These are phyloP conservation scores for Nothocercus julius DNA, from an alignment of 2,113 vertebrate genomes.

Conservation along the genomic window DNA sequence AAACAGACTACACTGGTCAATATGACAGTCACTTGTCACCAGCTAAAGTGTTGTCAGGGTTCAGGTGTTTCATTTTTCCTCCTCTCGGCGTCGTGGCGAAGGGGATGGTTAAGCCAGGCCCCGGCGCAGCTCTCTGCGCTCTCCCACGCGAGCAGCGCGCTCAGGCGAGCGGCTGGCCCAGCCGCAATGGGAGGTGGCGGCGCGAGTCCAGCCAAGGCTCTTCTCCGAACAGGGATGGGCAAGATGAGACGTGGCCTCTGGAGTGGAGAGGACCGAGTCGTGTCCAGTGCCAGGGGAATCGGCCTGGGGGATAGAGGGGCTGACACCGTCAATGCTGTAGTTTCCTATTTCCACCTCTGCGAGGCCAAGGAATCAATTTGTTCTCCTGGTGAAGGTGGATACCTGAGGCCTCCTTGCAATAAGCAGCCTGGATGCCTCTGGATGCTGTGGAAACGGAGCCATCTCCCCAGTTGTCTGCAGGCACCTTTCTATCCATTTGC, in stretches of 20 bases:
- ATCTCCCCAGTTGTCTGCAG: background rate
- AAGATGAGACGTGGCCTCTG: background rate
- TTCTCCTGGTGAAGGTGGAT: background rate
- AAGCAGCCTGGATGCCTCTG: too few relatives aligned
- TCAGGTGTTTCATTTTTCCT: background rate
- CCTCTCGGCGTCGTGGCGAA: accelerated
- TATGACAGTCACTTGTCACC: slow-evolving; percentile 8
- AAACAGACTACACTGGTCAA: background rate
- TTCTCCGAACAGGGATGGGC: background rate
- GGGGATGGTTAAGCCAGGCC: accelerated
- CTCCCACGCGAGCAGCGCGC: too few relatives aligned
- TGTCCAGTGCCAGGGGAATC: background rate
- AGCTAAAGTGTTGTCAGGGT: background rate
- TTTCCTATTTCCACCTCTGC: background rate
- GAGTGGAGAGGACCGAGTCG: accelerated
- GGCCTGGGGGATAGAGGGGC: background rate
- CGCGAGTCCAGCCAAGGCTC: background rate
- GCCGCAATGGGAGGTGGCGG: background rate
- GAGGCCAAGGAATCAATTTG: accelerated
- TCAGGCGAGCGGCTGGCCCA: too few relatives aligned
- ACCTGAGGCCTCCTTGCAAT: background rate
- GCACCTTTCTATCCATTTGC: background rate
- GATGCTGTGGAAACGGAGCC: background rate
- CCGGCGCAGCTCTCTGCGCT: background rate
- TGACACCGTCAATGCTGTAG: accelerated